Conservation (phyloP, 2,888 invertebrate species). For the Drosophila longiperda region DNA sequence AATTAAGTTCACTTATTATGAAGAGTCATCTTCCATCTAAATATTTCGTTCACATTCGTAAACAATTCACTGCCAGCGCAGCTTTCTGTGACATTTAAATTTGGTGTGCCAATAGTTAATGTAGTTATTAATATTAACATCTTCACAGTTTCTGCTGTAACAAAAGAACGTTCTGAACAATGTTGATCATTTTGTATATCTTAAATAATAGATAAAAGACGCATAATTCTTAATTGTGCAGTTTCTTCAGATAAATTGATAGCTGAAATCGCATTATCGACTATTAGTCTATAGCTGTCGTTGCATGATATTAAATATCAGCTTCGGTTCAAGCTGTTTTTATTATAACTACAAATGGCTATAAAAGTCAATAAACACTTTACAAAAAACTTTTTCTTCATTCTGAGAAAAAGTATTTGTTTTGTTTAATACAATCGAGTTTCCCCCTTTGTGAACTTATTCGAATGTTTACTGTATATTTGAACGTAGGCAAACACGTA, state of each 20-base stretch:
- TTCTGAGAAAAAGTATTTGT: background rate
- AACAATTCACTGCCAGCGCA: background rate
- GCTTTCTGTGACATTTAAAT: background rate
- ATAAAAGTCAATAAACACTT: background rate
- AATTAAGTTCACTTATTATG: background rate
- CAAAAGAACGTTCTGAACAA: background rate
- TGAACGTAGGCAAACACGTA: background rate
- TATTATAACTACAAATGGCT: background rate
- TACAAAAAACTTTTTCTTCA: background rate
- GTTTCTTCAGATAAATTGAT: constrained; percentile 13
- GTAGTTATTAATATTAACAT: background rate
- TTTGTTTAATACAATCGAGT: background rate
- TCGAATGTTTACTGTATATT: background rate
- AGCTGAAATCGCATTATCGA: constrained; percentile 21
- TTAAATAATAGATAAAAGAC: background rate
- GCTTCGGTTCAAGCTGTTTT: background rate
- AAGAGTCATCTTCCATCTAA: background rate
- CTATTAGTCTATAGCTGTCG: constrained; percentile 7
- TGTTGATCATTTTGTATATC: background rate
- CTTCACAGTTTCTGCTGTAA: background rate
- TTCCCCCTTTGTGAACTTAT: background rate
- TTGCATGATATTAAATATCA: constrained; percentile 12
- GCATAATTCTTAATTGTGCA: background rate
- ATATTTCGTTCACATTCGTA: background rate
- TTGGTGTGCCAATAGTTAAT: background rate